A percentile compares a stretch with the other conserved stretches of the same genome.
These are phyloP conservation scores for Trachelus tabidus DNA, from an alignment of 2,888 invertebrate species.

Conservation along the genomic window DNA sequence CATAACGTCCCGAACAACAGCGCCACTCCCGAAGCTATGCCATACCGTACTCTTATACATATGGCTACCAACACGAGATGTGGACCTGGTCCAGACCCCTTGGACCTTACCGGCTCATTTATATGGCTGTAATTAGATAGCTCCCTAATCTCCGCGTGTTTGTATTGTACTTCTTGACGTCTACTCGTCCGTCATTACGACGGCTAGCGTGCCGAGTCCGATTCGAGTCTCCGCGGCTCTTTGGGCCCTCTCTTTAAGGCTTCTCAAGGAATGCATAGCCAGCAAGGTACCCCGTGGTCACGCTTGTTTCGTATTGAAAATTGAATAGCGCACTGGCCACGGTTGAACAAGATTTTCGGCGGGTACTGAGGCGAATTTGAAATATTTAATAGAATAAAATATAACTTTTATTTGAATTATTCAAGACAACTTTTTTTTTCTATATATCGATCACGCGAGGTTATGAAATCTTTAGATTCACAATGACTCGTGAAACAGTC, in stretches of 20 bases:
- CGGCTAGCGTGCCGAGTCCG: conserved; percentile 30
- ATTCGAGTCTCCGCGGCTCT: conserved; percentile 1
- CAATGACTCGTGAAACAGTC: neutral
- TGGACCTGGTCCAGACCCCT: neutral
- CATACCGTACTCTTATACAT: neutral
- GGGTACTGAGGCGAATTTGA: neutral
- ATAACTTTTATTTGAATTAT: neutral
- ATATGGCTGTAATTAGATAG: conserved; percentile 59
- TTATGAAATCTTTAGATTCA: neutral
- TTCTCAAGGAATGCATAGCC: neutral
- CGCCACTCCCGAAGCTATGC: conserved; percentile 7
- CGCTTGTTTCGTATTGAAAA: conserved; percentile 1
- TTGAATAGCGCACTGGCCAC: neutral
- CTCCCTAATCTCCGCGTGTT: conserved; percentile 42
- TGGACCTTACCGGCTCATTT: conserved; percentile 43
- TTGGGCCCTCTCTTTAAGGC: neutral
- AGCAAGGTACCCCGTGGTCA: neutral
- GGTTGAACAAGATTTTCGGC: neutral
- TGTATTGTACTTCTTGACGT: conserved; percentile 35
- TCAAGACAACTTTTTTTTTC: neutral
- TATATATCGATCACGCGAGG: neutral
- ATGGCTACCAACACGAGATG: neutral
- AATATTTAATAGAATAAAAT: neutral
- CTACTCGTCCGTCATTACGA: conserved; percentile 43
- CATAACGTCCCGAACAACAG: neutral